A percentile compares a stretch with the other conserved stretches of the same genome.
These are phyloP conservation scores for Nymphalis io DNA, from an alignment of 1,140 invertebrate genomes.

Conservation along the genomic window DNA sequence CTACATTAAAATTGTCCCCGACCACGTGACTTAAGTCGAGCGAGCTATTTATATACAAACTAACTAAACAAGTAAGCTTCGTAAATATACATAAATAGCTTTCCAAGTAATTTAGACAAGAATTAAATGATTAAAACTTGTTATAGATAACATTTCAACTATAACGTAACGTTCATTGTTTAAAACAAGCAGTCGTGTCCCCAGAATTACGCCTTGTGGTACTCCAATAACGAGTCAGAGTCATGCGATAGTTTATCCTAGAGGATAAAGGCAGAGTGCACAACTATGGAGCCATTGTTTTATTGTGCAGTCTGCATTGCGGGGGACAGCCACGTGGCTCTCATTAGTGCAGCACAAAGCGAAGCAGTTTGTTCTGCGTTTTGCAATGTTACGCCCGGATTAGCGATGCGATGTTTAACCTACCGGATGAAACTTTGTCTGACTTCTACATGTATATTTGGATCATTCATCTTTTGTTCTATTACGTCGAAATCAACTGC, in stretches of 20 bases:
- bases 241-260: constrained; percentile 74
- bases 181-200: constrained; percentile 44
- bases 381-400: constrained; percentile 73
- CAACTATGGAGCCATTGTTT: constrained; percentile 71
- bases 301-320: constrained; percentile 79
- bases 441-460: constrained; percentile 31
- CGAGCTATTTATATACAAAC: no score
- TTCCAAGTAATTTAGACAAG: background rate
- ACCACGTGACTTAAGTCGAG: no score
- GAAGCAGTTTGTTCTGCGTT: constrained; percentile 75
- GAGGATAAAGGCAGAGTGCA: constrained; percentile 69
- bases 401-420: constrained; percentile 69
- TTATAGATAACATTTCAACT: background rate
- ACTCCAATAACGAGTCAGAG: constrained; percentile 54
- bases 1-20: no score
- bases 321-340: constrained; percentile 78
- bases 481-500: background rate
- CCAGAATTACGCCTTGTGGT: constrained; percentile 50
- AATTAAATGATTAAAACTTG: background rate
- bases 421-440: constrained; percentile 66
- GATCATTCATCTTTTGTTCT: constrained; percentile 17
- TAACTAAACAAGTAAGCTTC: background rate
- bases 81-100: no score
- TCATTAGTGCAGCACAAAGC: constrained; percentile 77
- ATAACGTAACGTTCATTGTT: background rate